Evolutionary conservation across 2,888 invertebrate genomes (phyloP), one percentile per base, ranked within the genome.

Genomic region (Volucella zonaria): DNA sequence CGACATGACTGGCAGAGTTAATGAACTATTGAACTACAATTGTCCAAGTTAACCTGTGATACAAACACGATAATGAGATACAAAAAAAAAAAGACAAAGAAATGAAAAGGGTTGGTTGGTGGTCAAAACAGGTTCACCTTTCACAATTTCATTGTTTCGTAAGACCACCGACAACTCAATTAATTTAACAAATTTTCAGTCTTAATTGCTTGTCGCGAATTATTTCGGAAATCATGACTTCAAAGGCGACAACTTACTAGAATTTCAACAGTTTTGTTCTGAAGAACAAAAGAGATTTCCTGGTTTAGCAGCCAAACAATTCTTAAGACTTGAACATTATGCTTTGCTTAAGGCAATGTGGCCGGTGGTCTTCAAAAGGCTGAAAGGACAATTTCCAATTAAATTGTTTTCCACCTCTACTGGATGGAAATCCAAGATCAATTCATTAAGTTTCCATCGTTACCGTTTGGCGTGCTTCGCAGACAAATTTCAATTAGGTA

Each of bases 1-100:
- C 61, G 47, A 70, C 70, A 77, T 70, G 68, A 77, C 68, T 62
- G 68, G 14, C 77, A 70, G 77, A n/a, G 47, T 54, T 47, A 47
- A 67, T 61, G 52, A 43, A 49, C 56, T 56, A 54, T 70, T 45
- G 47, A 45, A 58, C 58, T 40, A 40, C 61, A 61, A 68, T 77
- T 68, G 54, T 42, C 42, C 68, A 54, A 68, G 77, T 68, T 56
- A 54, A 77, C 51, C 43, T 15, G 31, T 49, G 43, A 67, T 49
- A 75, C 51, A 51, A 40, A 68, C 45, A 43, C 52, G 42, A 56
- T 15, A 66, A 49, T 52, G 54, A 59, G 43, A 15, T 58, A 45
- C 68, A 58, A 70, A 70, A 68, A 68, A 31, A 54, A 66, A 23
- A 15, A 12, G 12, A n/a, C 31, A 15, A 23, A 14, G 1, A 70